Conservation (phyloP, 2,113 vertebrate genomes). For the Hyperopisus bebe region DNA sequence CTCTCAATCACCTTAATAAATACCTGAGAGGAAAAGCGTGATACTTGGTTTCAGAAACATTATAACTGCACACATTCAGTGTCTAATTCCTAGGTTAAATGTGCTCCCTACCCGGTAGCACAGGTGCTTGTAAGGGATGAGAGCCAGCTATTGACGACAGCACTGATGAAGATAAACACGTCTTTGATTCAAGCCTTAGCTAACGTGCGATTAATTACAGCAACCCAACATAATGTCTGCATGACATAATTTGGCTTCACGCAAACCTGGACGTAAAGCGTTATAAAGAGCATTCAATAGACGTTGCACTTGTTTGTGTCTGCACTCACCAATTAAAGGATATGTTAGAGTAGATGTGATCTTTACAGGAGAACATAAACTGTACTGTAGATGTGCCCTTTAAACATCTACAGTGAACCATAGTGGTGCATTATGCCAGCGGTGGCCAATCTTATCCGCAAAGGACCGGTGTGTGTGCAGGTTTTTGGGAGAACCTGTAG, state of each 20-base stretch:
- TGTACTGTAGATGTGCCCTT: neutral
- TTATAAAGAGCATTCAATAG: neutral
- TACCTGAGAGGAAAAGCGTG: neutral
- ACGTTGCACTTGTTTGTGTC: neutral
- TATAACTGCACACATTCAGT: neutral
- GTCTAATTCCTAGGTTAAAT: neutral
- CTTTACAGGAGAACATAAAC: neutral
- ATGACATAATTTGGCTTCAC: neutral
- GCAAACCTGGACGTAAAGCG: neutral
- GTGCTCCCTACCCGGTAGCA: neutral
- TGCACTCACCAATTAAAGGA: neutral
- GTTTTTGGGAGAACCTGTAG: too few relatives aligned
- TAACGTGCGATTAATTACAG: neutral
- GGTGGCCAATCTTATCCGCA: too few relatives aligned
- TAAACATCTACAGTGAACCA: neutral
- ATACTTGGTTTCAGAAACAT: neutral
- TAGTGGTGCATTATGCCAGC: neutral
- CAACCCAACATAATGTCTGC: neutral
- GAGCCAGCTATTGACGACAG: neutral
- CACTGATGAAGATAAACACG: neutral
- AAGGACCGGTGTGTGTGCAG: too few relatives aligned
- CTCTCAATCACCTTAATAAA: neutral
- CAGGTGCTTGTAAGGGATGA: neutral
- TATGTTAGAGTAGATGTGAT: neutral
- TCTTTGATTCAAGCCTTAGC: neutral